Base-by-base conservation (phyloP, 2,888 invertebrate genomes). In the Drosophila cyrtoloma region DNA sequence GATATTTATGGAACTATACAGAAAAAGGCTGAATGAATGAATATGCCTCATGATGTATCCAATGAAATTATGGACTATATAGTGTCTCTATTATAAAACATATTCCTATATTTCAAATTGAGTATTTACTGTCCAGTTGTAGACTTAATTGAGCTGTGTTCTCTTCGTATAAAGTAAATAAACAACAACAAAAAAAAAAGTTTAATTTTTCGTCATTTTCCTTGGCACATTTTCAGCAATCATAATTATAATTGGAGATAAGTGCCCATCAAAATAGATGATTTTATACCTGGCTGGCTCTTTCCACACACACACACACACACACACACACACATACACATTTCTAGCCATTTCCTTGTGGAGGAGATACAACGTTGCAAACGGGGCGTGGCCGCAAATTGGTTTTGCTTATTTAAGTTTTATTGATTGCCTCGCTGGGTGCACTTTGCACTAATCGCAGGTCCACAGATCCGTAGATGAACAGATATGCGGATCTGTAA, bases 331-430 rank as follows among this genome's bases (percentile, higher is more conserved):
- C 10, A 55, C 33, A 35, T 16, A 55, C n/a, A n/a, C 30, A 19
- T 32, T 14, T 22, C 7, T 32, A 14, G 39, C 5, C 22, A 42
- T 61, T 58, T 68, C 16, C 69, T 63, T 57, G 55, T 47, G 47
- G 26, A 44, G 44, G n/a, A 9, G 47, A 2, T 47, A 47, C 9
- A 47, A 26, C 47, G 16, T 37, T 52, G 44, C 62, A 64, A 68
- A 68, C 57, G 79, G 77, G 79, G 79, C 79, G 80, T 79, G 79
- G 80, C 70, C 22, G 77, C 56, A 62, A 62, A 73, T 73, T 65
- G 75, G 81, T 50, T 82, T 82, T 77, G 80, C 82, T 82, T 81
- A 74, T 77, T 81, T 82, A 71, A 82, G 77, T 82, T 82, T 82
- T 82, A 81, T 81, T 81, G 81, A 81, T 81, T 71, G 73, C 56